Evolutionary conservation across 2,113 vertebrate species (phyloP).

Genomic region (Pheucticus melanocephalus): DNA sequence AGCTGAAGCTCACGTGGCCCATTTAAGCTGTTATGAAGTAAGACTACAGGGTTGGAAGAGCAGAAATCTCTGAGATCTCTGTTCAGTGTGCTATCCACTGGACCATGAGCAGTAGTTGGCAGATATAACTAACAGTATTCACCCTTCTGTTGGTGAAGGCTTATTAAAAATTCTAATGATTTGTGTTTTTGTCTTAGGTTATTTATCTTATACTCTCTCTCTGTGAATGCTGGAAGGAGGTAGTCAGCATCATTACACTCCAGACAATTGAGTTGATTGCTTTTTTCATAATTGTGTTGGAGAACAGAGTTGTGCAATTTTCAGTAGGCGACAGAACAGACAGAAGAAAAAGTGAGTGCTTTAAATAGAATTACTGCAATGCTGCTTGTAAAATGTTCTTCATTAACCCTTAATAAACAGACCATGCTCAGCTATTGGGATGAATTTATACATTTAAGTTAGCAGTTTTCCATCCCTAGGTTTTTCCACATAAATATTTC

Average conservation of each 20-base stretch:
- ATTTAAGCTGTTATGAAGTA: background rate
- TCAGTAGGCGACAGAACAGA: conserved; percentile 29
- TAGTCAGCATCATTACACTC: conserved; percentile 60
- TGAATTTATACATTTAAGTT: background rate
- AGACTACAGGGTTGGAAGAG: background rate
- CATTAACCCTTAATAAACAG: conserved; percentile 51
- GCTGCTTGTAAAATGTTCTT: conserved; percentile 23
- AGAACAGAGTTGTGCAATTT: conserved; percentile 61
- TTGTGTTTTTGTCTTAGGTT: conserved; percentile 42
- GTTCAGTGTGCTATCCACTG: background rate
- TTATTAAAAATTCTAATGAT: conserved; percentile 67
- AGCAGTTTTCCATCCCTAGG: background rate
- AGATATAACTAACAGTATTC: conserved; percentile 15
- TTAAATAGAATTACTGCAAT: conserved; percentile 57
- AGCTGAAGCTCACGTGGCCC: background rate
- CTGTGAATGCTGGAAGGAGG: conserved; percentile 23
- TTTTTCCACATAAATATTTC: background rate
- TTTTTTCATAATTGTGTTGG: conserved; percentile 56
- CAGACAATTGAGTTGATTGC: conserved; percentile 67
- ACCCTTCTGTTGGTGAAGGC: background rate
- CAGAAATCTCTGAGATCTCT: background rate
- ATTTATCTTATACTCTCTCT: conserved; percentile 38
- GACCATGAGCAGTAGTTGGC: conserved; percentile 9
- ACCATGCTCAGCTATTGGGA: background rate
- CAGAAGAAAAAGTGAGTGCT: conserved; percentile 36